Base-by-base conservation (phyloP, 2,113 vertebrate species). In the Chrysochloris asiatica region DNA sequence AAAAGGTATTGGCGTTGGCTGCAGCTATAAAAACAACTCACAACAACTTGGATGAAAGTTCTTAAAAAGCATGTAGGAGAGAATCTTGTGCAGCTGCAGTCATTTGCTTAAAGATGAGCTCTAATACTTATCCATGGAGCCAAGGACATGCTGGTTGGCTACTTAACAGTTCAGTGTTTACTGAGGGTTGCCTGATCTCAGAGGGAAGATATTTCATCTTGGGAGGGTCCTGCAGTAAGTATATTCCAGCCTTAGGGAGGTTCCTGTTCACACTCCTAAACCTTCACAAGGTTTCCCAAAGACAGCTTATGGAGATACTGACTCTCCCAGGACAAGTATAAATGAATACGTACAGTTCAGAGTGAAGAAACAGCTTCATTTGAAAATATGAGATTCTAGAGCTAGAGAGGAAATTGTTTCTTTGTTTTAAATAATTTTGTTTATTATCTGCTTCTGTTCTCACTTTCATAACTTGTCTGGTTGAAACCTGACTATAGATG, bases 11-110 rank as follows among this genome's bases (percentile, higher is more conserved):
- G 85, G 67, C 94, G 28, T 82, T 93, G 82, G 75, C 76, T 90
- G 9, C 38, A 84, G 72, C 71, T 94, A 82, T 88, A 65, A 83
- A 88, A 93, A 91, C 63, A 88, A 81, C n/a, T 26, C 85, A 89
- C 33, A 14, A 36, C 63, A 86, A 77, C 75, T 65, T 50, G 36
- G 36, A 84, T 65, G 45, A 43, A 91, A 90, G 30, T 80, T 90
- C 77, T 84, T 76, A 8, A 79, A 89, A 91, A 94, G 72, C 43
- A 41, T 52, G 41, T 71, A 79, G n/a, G 61, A 56, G 6, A 86
- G 36, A 83, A 86, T 80, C 73, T 43, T 89, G 54, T 17, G 36
- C 11, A 38, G 76, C 22, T 76, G 7, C 71, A 61, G 22, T 65
- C 47, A 72, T 77, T 79, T 83, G 79, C 56, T 79, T 77, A 61